Conservation (phyloP, 2,888 invertebrate genomes). For the Lasioglossum calceatum region DNA sequence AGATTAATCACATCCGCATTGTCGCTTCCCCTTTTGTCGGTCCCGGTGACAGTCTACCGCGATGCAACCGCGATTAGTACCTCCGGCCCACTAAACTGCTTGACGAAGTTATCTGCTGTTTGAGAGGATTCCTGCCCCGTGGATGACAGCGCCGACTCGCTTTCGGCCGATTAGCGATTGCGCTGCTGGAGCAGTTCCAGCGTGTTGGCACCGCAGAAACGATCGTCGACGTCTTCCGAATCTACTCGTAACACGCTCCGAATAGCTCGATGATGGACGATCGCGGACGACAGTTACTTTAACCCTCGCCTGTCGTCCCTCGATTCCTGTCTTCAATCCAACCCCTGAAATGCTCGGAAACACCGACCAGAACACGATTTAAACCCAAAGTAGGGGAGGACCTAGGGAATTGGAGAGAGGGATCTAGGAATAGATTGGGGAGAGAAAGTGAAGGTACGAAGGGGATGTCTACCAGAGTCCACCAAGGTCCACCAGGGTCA, state of each 20-base stretch:
- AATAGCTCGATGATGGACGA: not conserved
- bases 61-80: constrained; percentile 59
- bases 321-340: not conserved
- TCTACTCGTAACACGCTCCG: not conserved
- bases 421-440: no score
- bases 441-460: no score
- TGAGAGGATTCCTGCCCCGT: not conserved
- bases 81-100: constrained; percentile 29
- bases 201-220: not conserved
- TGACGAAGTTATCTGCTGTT: constrained; percentile 27
- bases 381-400: not conserved
- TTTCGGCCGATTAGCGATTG: constrained; percentile 23
- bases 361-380: not conserved
- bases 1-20: constrained; percentile 68
- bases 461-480: no score
- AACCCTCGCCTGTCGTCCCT: not conserved
- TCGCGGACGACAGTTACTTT: not conserved
- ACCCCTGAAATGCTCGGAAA: not conserved
- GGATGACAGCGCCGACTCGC: constrained; percentile 9
- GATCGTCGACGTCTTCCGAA: not conserved
- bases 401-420: no score
- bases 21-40: constrained; percentile 51
- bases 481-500: no score
- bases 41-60: constrained; percentile 38
- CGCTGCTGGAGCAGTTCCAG: constrained; percentile 13